Percentiles rank a stretch among this genome's conserved stretches.
Conservation (phyloP, 2,113 vertebrate genomes). For the Phalacrocorax brasilianus region DNA sequence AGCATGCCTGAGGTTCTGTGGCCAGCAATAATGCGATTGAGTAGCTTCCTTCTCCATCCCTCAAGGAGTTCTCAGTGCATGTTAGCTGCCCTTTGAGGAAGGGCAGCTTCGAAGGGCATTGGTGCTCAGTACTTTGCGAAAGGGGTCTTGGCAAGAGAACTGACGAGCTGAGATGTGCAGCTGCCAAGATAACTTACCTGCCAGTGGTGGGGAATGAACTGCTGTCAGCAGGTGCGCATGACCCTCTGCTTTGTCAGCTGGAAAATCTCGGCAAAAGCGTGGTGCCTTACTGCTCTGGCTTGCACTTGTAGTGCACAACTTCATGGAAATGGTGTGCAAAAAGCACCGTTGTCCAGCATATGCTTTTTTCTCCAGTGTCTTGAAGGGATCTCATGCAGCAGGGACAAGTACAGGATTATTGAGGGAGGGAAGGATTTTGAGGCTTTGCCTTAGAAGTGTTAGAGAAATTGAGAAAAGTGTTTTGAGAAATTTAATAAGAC, state of each 20-base stretch:
- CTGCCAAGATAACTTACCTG: constrained; percentile 20
- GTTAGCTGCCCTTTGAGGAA: constrained; percentile 1
- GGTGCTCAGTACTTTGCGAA: neutral
- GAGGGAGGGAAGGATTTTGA: neutral
- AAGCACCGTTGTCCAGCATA: neutral
- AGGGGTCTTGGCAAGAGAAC: constrained; percentile 35
- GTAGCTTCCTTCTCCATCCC: neutral
- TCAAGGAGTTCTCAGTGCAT: neutral
- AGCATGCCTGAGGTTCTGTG: constrained; percentile 45
- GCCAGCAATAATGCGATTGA: constrained; percentile 15
- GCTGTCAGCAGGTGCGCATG: neutral
- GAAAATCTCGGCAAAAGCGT: neutral
- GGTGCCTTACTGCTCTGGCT: neutral
- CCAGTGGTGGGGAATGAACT: neutral
- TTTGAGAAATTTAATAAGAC: neutral
- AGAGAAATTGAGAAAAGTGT: neutral
- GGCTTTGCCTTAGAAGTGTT: neutral
- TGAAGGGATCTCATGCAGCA: neutral
- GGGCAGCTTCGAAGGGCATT: neutral
- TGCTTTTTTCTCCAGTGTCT: neutral
- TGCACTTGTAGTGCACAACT: neutral
- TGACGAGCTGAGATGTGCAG: neutral
- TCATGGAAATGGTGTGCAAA: neutral
- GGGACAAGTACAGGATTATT: neutral
- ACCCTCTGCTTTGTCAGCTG: neutral